Conservation (phyloP, 2,113 vertebrate genomes). For the Dicaeum eximium region DNA sequence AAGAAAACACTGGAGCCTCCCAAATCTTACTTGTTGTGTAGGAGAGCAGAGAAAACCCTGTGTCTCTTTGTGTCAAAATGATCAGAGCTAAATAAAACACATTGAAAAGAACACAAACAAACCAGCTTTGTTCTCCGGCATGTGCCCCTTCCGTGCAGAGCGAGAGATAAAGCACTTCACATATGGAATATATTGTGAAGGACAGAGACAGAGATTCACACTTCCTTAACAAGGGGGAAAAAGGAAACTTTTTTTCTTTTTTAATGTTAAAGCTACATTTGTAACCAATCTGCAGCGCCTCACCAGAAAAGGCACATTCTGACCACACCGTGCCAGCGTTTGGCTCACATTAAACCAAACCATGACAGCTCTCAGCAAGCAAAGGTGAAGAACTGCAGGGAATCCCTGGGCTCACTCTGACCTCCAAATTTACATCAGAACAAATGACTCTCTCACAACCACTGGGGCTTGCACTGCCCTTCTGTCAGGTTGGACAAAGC, state of each 20-base stretch:
- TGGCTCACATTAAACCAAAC: not conserved
- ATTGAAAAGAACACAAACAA: not conserved
- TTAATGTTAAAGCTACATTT: not conserved
- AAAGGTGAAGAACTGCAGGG: not conserved
- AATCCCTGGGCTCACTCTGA: not conserved
- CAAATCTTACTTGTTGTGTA: not conserved
- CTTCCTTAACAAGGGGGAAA: not conserved
- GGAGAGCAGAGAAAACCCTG: not conserved
- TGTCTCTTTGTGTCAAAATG: not conserved
- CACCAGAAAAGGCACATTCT: not conserved
- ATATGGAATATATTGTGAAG: not conserved
- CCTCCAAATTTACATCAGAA: conserved; percentile 2
- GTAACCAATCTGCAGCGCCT: not conserved
- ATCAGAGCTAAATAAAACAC: not conserved
- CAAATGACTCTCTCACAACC: not conserved
- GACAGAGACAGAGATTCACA: not conserved
- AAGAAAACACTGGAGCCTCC: not conserved
- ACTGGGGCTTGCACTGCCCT: not conserved
- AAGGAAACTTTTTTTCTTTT: not conserved
- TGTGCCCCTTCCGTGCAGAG: not conserved
- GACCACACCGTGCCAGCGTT: fast-evolving
- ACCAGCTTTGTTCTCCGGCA: not conserved
- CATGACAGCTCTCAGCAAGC: not conserved
- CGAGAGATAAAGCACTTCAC: not conserved
- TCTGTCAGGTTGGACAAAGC: not conserved